Conservation (phyloP, 2,888 invertebrate species). For the Pristionchus entomophagus region DNA sequence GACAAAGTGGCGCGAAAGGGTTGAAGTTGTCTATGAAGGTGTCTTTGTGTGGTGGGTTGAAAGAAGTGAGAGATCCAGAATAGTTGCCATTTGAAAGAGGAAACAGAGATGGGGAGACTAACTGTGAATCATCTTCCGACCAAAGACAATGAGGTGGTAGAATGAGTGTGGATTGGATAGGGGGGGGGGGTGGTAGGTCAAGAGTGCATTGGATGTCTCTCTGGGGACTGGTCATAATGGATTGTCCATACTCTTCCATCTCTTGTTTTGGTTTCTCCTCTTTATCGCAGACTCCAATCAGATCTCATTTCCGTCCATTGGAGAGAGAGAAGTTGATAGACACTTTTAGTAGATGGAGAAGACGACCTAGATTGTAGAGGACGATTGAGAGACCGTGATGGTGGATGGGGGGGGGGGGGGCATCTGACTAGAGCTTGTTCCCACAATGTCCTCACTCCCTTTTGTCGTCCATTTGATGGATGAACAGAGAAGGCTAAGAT, state of each 20-base stretch:
- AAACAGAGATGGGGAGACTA: neutral
- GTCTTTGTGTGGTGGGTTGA: neutral
- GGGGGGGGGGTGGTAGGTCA: no score
- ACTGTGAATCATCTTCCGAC: neutral
- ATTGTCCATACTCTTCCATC: constrained; percentile 39
- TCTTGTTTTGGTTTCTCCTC: constrained; percentile 39
- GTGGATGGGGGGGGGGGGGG: neutral
- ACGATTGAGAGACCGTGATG: neutral
- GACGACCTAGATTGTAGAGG: neutral
- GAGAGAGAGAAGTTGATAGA: constrained; percentile 22
- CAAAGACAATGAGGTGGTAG: neutral
- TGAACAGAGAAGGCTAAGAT: constrained; percentile 24
- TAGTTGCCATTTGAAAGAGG: constrained; percentile 3
- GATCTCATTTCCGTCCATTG: constrained; percentile 42
- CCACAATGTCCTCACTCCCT: constrained; percentile 9
- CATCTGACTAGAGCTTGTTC: neutral
- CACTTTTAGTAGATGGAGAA: constrained; percentile 26
- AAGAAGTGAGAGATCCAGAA: neutral
- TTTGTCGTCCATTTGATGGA: constrained; percentile 33
- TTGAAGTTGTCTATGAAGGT: neutral
- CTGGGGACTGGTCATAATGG: constrained; percentile 3
- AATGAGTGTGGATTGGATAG: neutral
- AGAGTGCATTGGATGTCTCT: neutral
- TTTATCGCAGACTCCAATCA: constrained; percentile 23
- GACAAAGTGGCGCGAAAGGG: neutral